These are phyloP conservation scores for Xyrichtys novacula DNA, from an alignment of 2,797 vertebrate species.

Conservation along the genomic window DNA sequence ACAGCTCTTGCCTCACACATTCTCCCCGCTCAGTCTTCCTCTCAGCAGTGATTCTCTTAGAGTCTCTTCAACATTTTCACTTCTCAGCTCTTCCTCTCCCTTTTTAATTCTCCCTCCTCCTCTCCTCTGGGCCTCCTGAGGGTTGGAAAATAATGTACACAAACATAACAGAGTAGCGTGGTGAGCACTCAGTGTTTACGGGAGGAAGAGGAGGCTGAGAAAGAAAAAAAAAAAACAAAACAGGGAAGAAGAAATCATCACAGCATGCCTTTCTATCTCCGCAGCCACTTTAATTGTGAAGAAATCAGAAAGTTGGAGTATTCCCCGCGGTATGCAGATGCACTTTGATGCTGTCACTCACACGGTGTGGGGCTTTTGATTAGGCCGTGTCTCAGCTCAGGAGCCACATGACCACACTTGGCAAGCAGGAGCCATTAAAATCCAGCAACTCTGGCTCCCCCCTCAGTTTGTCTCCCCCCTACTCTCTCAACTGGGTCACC, in stretches of 20 bases:
- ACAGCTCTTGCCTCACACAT: constrained; percentile 23
- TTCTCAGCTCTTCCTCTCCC: constrained; percentile 54
- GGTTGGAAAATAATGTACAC: constrained; percentile 72
- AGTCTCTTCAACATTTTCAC: constrained; percentile 49
- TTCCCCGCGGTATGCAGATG: constrained; percentile 63
- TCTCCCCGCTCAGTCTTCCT: constrained; percentile 17
- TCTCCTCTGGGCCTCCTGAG: constrained; percentile 56
- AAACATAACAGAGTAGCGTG: constrained; percentile 64
- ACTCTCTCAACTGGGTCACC: constrained; percentile 65
- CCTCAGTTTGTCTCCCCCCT: constrained; percentile 43
- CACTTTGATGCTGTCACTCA: constrained; percentile 80
- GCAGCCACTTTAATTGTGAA: constrained; percentile 73
- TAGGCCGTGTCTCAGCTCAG: constrained; percentile 61
- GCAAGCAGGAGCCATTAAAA: constrained; percentile 69
- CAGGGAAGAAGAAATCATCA: constrained; percentile 56
- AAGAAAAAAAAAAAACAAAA: no score
- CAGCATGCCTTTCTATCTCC: constrained; percentile 54
- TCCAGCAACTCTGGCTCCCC: constrained; percentile 56
- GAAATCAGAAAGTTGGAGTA: constrained; percentile 71
- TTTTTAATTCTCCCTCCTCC: constrained; percentile 50
- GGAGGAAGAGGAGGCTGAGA: constrained; percentile 8
- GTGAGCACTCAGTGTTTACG: constrained; percentile 67
- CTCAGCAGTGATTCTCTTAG: constrained; percentile 33
- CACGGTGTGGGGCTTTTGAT: constrained; percentile 72
- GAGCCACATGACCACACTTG: constrained; percentile 67